Conservation (phyloP, 2,113 vertebrate genomes). For the Gymnarchus niloticus region DNA sequence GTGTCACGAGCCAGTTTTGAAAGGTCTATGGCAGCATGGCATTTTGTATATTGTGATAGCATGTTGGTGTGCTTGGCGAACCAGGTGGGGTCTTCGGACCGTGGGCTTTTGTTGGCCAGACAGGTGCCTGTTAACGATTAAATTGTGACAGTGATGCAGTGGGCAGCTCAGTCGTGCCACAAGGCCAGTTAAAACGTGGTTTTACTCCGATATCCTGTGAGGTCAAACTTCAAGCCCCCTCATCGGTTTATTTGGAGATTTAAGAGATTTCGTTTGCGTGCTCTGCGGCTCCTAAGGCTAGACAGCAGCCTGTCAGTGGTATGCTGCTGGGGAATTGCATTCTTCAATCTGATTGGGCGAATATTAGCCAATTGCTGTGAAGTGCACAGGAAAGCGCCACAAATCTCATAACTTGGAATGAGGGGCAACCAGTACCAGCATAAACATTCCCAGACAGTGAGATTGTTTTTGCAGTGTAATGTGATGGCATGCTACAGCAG, state of each 20-base stretch:
- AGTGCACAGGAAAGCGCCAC: neutral
- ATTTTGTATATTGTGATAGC: neutral
- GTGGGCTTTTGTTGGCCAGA: no score
- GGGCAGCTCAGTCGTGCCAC: neutral
- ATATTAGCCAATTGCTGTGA: neutral
- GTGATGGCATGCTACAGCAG: no score
- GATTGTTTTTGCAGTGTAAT: no score
- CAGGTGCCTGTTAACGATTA: neutral
- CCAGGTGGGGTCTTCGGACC: neutral
- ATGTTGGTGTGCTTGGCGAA: neutral
- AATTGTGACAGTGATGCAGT: neutral
- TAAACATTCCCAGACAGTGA: neutral
- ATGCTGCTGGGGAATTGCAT: neutral
- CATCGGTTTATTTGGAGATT: neutral
- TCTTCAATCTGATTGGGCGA: neutral
- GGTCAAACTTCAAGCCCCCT: neutral
- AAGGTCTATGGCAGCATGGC: neutral
- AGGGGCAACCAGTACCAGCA: neutral
- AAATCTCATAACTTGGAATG: neutral
- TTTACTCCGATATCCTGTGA: neutral
- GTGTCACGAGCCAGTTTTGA: neutral
- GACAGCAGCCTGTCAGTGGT: neutral
- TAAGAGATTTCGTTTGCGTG: neutral
- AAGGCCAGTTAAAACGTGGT: slow-evolving; percentile 9
- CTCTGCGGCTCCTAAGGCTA: neutral